Evolutionary conservation across 2,113 vertebrate genomes (phyloP).

Genomic region (Laticauda colubrina): DNA sequence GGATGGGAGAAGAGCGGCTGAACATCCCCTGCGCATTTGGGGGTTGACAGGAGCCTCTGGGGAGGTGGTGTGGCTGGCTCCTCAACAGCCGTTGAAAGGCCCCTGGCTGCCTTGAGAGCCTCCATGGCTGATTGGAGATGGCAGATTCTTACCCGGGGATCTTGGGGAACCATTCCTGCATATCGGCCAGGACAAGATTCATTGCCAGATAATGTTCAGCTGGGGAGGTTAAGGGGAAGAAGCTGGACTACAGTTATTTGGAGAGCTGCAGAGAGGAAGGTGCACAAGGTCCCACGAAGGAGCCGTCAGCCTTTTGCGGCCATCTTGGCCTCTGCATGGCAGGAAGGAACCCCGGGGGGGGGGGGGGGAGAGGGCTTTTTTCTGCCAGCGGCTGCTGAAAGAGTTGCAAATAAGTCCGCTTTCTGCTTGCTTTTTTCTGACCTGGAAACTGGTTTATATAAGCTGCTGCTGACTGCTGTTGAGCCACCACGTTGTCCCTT

Average conservation of each 20-base stretch:
- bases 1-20: too few relatives aligned
- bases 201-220: not conserved
- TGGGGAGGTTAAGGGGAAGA: not conserved
- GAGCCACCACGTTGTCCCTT: not conserved
- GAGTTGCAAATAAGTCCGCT: not conserved
- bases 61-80: not conserved
- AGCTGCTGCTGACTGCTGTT: not conserved
- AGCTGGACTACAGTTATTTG: not conserved
- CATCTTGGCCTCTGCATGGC: not conserved
- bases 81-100: not conserved
- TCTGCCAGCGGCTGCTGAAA: not conserved
- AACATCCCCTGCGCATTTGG: too few relatives aligned
- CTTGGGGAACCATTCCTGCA: not conserved
- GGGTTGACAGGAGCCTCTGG: not conserved
- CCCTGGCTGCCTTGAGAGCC: not conserved
- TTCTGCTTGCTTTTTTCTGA: not conserved
- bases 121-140: not conserved
- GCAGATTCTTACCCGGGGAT: not conserved
- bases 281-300: not conserved
- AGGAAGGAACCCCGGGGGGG: not conserved
- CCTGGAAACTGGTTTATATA: too few relatives aligned
- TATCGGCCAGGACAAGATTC: not conserved
- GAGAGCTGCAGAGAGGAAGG: not conserved
- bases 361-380: not conserved
- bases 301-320: not conserved